These are phyloP conservation scores for Himalopsyche kuldschensis DNA, from an alignment of 2,888 invertebrate species.

Conservation along the genomic window DNA sequence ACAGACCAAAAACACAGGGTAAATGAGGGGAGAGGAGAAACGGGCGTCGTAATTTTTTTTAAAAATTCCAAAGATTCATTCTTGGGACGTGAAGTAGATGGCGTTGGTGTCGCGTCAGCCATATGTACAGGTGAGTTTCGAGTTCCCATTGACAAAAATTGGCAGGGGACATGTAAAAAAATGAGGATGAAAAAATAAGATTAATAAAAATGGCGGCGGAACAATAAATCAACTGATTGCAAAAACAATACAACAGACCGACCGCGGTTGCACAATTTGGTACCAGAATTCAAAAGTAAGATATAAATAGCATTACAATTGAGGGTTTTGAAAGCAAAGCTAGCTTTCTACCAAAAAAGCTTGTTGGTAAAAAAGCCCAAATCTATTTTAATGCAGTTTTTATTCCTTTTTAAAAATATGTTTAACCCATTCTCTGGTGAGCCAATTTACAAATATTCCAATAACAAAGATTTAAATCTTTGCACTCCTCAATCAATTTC, in stretches of 20 bases:
- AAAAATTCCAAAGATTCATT: neutral
- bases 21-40: neutral
- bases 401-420: too few relatives aligned
- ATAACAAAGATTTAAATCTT: too few relatives aligned
- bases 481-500: too few relatives aligned
- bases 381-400: too few relatives aligned
- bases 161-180: constrained; percentile 41
- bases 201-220: constrained; percentile 8
- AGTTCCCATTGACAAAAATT: constrained; percentile 21
- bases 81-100: neutral
- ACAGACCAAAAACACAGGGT: constrained; percentile 33
- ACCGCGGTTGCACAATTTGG: neutral
- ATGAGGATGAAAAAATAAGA: constrained; percentile 38
- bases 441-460: too few relatives aligned
- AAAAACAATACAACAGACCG: neutral
- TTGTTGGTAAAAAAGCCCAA: too few relatives aligned
- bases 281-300: neutral
- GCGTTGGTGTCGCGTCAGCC: neutral
- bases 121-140: neutral
- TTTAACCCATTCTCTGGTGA: too few relatives aligned
- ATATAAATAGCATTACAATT: too few relatives aligned
- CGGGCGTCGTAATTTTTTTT: neutral
- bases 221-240: constrained; percentile 1
- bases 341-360: too few relatives aligned
- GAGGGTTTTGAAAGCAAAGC: too few relatives aligned